Conservation (phyloP, 2,888 invertebrate genomes). For the Odontocerum albicorne region DNA sequence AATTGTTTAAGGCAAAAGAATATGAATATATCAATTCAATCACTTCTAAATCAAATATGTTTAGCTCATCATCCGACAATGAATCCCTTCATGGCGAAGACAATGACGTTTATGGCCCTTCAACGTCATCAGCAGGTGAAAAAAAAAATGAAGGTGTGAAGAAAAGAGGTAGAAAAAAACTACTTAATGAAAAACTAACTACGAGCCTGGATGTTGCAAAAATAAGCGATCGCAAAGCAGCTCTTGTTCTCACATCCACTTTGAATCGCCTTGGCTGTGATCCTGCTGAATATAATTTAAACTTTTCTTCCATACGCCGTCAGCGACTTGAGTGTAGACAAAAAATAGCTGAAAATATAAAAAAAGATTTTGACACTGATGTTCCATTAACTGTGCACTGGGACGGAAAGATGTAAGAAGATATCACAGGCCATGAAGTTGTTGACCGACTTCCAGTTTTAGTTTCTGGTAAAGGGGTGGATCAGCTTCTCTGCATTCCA, state of each 20-base stretch:
- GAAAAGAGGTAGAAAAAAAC: background rate
- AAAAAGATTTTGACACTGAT: background rate
- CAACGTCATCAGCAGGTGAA: no score
- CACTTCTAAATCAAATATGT: no score
- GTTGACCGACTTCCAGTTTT: background rate
- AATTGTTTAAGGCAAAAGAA: no score
- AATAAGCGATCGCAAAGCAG: background rate
- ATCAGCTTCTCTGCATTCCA: slow-evolving; percentile 2
- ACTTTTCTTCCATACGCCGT: background rate
- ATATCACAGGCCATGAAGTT: background rate
- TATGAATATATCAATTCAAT: no score
- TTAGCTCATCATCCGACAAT: no score
- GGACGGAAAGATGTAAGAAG: no score
- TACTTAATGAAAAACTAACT: background rate
- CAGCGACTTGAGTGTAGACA: background rate
- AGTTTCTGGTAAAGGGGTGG: background rate
- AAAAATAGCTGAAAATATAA: background rate
- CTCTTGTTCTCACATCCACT: background rate
- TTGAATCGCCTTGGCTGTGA: background rate
- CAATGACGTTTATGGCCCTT: no score
- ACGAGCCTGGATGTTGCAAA: background rate
- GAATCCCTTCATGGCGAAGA: no score
- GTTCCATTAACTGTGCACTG: background rate
- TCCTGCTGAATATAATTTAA: background rate
- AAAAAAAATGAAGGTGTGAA: no score